phyloP scores from a whole-genome alignment of 2,888 invertebrate genomes.

The Creontiades dilutus region DNA sequence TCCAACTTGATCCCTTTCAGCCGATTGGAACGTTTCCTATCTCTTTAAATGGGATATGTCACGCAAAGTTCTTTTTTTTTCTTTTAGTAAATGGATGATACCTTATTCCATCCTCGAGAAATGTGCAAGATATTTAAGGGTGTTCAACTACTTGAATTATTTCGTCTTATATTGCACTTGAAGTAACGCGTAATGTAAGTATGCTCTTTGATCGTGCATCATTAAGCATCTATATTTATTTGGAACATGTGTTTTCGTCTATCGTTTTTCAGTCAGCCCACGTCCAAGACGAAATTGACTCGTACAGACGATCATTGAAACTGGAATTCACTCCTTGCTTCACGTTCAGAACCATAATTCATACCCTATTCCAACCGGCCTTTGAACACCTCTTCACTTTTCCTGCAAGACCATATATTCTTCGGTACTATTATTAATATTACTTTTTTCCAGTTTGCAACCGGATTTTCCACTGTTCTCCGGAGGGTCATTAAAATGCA shows the following conservation, averaged over 20 bases:
- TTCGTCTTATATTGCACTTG: too few species aligned
- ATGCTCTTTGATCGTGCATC: too few species aligned
- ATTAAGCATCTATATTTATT: too few species aligned
- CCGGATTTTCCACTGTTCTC: constrained; percentile 46
- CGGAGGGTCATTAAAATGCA: constrained; percentile 46
- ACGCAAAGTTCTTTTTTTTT: constrained; percentile 45
- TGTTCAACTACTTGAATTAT: too few species aligned
- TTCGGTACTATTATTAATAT: constrained; percentile 38
- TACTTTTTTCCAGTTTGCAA: constrained; percentile 35
- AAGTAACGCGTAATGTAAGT: too few species aligned
- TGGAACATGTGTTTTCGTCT: not conserved
- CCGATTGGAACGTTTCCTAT: constrained; percentile 62
- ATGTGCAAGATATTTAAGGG: not conserved
- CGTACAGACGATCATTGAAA: not conserved
- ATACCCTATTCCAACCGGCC: not conserved
- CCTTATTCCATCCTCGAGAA: not conserved
- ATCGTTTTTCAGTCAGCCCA: constrained; percentile 26
- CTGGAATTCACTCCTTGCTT: constrained; percentile 13
- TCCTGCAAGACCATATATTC: constrained; percentile 43
- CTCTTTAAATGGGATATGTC: constrained; percentile 57
- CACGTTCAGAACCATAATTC: constrained; percentile 12
- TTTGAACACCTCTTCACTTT: constrained; percentile 38
- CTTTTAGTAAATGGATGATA: not conserved
- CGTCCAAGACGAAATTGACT: not conserved
- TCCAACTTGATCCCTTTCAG: not conserved